Evolutionary conservation across 1,140 invertebrate species (phyloP), one percentile per base, ranked within the genome.

Genomic region (Brachionus paranguensis): DNA sequence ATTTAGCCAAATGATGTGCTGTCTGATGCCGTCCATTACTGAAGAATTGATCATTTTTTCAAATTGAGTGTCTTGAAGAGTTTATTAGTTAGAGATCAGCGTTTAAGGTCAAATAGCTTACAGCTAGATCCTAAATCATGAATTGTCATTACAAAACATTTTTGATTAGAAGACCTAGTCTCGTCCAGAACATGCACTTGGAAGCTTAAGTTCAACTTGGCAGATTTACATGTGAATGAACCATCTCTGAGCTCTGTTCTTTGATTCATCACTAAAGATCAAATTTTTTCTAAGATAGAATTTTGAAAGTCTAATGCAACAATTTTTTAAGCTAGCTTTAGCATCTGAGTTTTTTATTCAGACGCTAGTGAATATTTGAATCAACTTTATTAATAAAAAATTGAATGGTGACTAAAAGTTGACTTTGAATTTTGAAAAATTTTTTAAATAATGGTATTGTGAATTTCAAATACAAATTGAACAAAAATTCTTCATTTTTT

Each of bases 71-170:
- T 91, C 90, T 91, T 85, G 11, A 41, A 27, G 55, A 45, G 33
- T n/a, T 33, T 53, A 50, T 78, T 74, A 84, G 17, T 1, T 50
- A 20, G 78, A 24, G 45, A 47, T 47, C 85, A 17, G 6, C 5
- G 20, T 53, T 27, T 84, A 12, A 10, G 45, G 4, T 47, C 14
- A 47, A 12, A 3, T 60, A 84, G 94, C 94, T 93, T 91, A 95
- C 94, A 94, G 89, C 95, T 95, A 87, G 93, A 94, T 88, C 95
- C 95, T 85, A 96, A 90, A 88, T 96, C 95, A 89, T 96, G 95
- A 6, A 96, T 94, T 17, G 95, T 96, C 33, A 96, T 89, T 87
- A 96, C 94, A 78, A 78, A 68, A 24, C 84, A 84, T 84, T 78
- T 74, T 37, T 68, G 81, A 37, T 20, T 53, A 11, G 64, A n/a